Base-by-base conservation (phyloP, 92 coral and sea anemone species). In the Phenganax subtilis region DNA sequence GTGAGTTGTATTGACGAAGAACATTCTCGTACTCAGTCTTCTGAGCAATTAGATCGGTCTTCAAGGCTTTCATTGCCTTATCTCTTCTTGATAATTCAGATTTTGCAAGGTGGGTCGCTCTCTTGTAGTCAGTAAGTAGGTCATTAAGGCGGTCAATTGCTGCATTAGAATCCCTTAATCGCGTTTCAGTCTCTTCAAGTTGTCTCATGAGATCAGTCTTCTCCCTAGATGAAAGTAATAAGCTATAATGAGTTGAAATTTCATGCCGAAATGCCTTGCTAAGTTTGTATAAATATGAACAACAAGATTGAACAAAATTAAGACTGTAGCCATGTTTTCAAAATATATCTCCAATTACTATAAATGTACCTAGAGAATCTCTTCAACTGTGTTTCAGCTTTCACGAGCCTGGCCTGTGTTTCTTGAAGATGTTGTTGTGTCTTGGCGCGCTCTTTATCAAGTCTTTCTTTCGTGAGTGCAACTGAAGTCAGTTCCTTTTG, bases 321-420 rank as follows among this genome's bases (percentile, higher is more conserved):
- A 37, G 47, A 37, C 47, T 37, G 47, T 37, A 5, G 47, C 47
- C 47, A 37, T 1, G 5, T 2, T 37, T 37, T 37, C 47, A 37
- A 37, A 37, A 37, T 20, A 20, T 20, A 20, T 20, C 25, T 20
- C 3, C 47, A 1, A 37, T 37, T 2, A 37, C 47, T 37, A 37
- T 37, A 37, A 37, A 2, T 5, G 47, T 37, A 37, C 47, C 47
- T 37, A 12, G 82, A 44, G 9, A 80, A 83, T 25, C 87, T 85
- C 65, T 90, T 91, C 53, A 92, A 83, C 55, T 90, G 98, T 30
- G 92, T 89, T 72, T 94, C 98, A 2, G 87, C 67, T 67, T 84
- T 90, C 54, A 74, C 82, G 51, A 85, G 83, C 17, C 80, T 86
- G 76, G 64, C 27, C 10, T 71, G 80, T 15, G 58, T 20, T 71